phyloP scores from a whole-genome alignment of 1,140 invertebrate genomes.

The Copidosoma floridanum region DNA sequence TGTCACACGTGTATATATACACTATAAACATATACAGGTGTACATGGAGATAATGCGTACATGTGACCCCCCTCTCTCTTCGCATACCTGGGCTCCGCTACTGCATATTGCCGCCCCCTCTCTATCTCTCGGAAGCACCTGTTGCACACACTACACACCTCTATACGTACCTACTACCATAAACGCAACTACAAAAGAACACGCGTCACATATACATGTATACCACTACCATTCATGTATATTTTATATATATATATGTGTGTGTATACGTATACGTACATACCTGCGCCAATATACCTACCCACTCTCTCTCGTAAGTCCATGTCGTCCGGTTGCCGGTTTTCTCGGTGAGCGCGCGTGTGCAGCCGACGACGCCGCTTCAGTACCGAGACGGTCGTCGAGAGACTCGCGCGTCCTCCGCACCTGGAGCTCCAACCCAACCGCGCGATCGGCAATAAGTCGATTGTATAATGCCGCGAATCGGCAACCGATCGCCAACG shows the following conservation, averaged over 20 bases:
- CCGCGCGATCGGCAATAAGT: background rate
- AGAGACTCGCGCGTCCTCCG: background rate
- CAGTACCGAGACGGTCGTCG: slow-evolving; percentile 37
- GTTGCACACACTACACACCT: slow-evolving; percentile 48
- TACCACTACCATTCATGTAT: too few relatives aligned
- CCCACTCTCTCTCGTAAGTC: slow-evolving; percentile 25
- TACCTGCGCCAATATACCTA: slow-evolving; percentile 30
- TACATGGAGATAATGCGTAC: too few relatives aligned
- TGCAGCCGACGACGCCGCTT: background rate
- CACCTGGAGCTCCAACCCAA: background rate
- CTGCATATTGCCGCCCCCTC: background rate
- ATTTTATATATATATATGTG: too few relatives aligned
- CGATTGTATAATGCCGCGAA: too few relatives aligned
- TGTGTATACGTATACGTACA: slow-evolving; percentile 45
- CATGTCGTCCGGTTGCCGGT: background rate
- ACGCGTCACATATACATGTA: too few relatives aligned
- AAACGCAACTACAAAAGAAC: too few relatives aligned
- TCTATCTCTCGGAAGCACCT: slow-evolving; percentile 47
- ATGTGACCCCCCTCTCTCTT: too few relatives aligned
- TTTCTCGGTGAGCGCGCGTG: background rate
- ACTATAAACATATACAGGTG: too few relatives aligned
- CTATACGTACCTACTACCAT: too few relatives aligned
- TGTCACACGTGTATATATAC: too few relatives aligned
- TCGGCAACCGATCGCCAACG: background rate
- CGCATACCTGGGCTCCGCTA: too few relatives aligned